Evolutionary conservation across 2,888 invertebrate species (phyloP).

Genomic region (Chrysodeixis includens): DNA sequence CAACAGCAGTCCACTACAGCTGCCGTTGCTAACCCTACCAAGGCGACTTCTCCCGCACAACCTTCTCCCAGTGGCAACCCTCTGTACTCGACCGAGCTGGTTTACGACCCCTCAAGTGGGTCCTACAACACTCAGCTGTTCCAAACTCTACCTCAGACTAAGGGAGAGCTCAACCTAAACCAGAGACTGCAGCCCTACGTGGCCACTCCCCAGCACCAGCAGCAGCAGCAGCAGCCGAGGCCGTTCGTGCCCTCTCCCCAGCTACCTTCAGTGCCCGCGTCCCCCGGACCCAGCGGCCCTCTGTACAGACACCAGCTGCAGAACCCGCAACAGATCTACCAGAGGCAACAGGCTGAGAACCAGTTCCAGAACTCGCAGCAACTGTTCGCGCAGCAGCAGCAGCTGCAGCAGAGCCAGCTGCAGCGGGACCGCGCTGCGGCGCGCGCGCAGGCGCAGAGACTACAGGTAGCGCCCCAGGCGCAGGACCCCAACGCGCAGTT

Average conservation of each 20-base stretch:
- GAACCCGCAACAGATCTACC: constrained; percentile 87
- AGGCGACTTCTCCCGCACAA: constrained; percentile 69
- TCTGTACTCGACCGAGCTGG: constrained; percentile 93
- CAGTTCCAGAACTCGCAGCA: constrained; percentile 91
- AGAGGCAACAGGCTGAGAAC: constrained; percentile 90
- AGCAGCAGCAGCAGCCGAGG: constrained; percentile 87
- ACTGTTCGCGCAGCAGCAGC: constrained; percentile 91
- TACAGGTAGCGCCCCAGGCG: constrained; percentile 74
- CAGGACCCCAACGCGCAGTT: constrained; percentile 79
- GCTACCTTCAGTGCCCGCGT: constrained; percentile 81
- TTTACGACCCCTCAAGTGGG: constrained; percentile 93
- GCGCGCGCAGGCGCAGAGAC: constrained; percentile 84
- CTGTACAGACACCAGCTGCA: constrained; percentile 85
- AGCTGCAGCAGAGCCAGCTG: constrained; percentile 91
- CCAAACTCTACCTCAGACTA: constrained; percentile 93
- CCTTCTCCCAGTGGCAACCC: constrained; percentile 89
- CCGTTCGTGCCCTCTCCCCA: constrained; percentile 90
- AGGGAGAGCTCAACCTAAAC: constrained; percentile 92
- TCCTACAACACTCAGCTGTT: constrained; percentile 94
- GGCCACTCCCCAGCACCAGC: constrained; percentile 88
- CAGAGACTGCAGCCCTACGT: constrained; percentile 94
- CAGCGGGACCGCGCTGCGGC: constrained; percentile 89
- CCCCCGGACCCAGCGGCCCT: constrained; percentile 76
- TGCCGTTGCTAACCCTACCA: constrained; percentile 75
- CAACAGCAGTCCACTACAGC: constrained; percentile 88